phyloP scores from a whole-genome alignment of 2,888 invertebrate species.

The Cartodere bifasciata region DNA sequence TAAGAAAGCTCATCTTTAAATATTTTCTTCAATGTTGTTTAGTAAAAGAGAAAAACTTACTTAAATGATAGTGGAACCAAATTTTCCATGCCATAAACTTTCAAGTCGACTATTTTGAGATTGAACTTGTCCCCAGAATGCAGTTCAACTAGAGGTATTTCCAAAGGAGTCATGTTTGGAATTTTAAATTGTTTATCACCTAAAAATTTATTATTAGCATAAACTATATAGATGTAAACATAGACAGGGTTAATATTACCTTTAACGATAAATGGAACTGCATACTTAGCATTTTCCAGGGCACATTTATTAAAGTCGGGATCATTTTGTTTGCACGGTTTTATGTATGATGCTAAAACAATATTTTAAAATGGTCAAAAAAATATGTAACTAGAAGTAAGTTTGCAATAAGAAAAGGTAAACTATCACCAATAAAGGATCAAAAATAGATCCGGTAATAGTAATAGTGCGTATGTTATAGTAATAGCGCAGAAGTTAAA shows the following conservation, averaged over 20 bases:
- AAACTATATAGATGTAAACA: no score
- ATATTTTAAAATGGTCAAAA: no score
- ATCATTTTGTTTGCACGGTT: slow-evolving; percentile 21
- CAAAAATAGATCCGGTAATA: no score
- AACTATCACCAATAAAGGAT: no score
- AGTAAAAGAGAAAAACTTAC: no score
- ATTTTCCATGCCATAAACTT: slow-evolving; percentile 21
- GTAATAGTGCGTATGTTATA: no score
- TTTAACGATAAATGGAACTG: slow-evolving; percentile 19
- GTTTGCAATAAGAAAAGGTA: no score
- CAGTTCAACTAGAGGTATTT: slow-evolving; percentile 20
- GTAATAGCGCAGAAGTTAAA: no score
- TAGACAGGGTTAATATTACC: no score
- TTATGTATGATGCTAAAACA: slow-evolving; percentile 25
- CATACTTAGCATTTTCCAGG: slow-evolving; percentile 18
- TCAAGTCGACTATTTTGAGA: slow-evolving; percentile 19
- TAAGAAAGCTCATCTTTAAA: no score
- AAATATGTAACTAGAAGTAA: no score
- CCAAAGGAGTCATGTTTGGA: slow-evolving; percentile 21
- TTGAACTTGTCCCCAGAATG: slow-evolving; percentile 18
- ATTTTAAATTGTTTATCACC: slow-evolving; percentile 23
- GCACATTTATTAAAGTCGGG: slow-evolving; percentile 25
- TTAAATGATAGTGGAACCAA: slow-evolving; percentile 14
- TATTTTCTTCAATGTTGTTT: no score
- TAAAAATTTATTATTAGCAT: slow-evolving; percentile 14